A percentile compares a stretch with the other conserved stretches of the same genome.
Conservation (phyloP, 2,888 invertebrate genomes). For the Anodontia alba region DNA sequence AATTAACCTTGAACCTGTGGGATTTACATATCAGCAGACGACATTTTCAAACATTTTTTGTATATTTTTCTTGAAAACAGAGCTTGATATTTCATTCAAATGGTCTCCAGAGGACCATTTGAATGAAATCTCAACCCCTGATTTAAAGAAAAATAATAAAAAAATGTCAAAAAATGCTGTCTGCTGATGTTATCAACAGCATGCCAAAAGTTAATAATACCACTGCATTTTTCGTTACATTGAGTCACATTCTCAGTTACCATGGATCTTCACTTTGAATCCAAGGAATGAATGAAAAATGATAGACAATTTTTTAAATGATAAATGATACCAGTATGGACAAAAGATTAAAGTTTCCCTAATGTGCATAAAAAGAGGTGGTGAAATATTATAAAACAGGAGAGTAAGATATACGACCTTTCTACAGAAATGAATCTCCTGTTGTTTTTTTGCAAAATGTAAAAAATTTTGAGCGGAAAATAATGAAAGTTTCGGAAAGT, state of each 20-base stretch:
- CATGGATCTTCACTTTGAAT: not conserved
- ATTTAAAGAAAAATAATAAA: no score
- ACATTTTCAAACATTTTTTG: no score
- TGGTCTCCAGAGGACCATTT: no score
- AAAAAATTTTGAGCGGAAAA: constrained; percentile 63
- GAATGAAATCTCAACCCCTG: no score
- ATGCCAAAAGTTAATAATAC: constrained; percentile 4
- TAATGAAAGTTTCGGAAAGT: constrained; percentile 57
- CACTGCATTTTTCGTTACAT: not conserved
- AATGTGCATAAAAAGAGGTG: constrained; percentile 32
- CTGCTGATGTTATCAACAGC: no score
- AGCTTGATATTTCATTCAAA: no score
- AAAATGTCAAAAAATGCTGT: no score
- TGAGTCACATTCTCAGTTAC: not conserved
- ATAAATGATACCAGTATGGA: constrained; percentile 41
- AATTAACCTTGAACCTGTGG: no score
- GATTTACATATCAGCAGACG: no score
- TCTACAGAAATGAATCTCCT: constrained; percentile 34
- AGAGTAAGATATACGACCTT: constrained; percentile 56
- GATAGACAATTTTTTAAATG: constrained; percentile 6
- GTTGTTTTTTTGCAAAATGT: constrained; percentile 50
- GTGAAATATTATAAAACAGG: constrained; percentile 56
- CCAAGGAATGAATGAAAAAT: not conserved
- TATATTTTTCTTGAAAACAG: no score
- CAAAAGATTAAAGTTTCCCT: constrained; percentile 44